phyloP scores from a whole-genome alignment of 2,888 invertebrate genomes.

The Pristionchus japonicus region DNA sequence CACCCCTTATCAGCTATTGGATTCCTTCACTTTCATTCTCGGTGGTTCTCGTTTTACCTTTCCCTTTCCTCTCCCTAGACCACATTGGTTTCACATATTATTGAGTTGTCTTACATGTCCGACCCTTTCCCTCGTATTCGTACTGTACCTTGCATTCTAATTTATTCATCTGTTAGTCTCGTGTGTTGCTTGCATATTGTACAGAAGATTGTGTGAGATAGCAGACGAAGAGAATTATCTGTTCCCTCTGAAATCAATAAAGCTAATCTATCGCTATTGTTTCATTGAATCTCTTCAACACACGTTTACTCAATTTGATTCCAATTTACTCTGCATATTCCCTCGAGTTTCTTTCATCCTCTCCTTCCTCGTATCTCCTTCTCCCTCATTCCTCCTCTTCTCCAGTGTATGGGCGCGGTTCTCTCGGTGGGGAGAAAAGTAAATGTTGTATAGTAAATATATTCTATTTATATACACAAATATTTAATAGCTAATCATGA shows the following conservation, averaged over 20 bases:
- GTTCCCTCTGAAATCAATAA: background rate
- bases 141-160: constrained; percentile 30
- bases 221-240: constrained; percentile 30
- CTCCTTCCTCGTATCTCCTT: background rate
- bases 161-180: background rate
- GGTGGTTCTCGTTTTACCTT: constrained; percentile 35
- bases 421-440: background rate
- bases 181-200: constrained; percentile 35
- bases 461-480: too few species aligned
- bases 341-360: constrained; percentile 33
- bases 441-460: too few species aligned
- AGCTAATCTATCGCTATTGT: background rate
- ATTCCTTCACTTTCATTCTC: constrained; percentile 12
- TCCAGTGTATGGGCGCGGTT: constrained; percentile 45
- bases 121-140: background rate
- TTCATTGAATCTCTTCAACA: background rate
- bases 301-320: too few species aligned
- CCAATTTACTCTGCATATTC: constrained; percentile 25
- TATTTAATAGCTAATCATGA: too few species aligned
- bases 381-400: background rate
- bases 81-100: background rate
- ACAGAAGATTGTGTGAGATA: constrained; percentile 38
- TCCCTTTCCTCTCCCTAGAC: constrained; percentile 37
- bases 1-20: background rate
- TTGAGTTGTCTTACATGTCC: background rate